Evolutionary conservation across 2,888 invertebrate species (phyloP), one percentile per base, ranked within the genome.

Genomic region (Ormyrus labotus): DNA sequence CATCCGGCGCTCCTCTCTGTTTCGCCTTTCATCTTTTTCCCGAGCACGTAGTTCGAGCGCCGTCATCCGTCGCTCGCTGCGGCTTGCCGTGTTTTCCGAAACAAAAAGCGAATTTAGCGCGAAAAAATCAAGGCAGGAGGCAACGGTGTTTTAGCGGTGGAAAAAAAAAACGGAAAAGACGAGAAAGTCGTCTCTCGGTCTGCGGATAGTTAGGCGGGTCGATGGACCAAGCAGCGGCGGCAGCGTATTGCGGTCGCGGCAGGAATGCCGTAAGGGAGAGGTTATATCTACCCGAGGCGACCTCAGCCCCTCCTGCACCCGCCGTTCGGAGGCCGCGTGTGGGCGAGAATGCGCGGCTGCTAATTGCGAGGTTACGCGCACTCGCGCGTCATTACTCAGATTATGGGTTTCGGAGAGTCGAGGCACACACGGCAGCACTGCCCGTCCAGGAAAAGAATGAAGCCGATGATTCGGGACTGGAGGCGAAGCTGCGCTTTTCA

Each of bases 361-460:
- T 81, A 78, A 81, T 81, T 78, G 70, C 78, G 70, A 75, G 74
- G 63, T 70, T 69, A 45, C 70, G 11, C 51, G 60, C 48, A 67
- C 48, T 34, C 47, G 48, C 48, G 61, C 71, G 71, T 64, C 75
- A 75, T 81, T 72, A 78, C 68, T 76, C 68, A 68, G 72, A 78
- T 71, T 68, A 75, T 60, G 64, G 78, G 5, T 65, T 65, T 58
- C 9, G 13, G 11, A 9, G 65, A 1, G 11, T 19, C 19, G 9
- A 67, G 67, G 19, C 11, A 1, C 19, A 19, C 19, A 19, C 0
- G 19, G 65, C 67, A 8, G 3, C 34, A 34, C 34, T 34, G 65
- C 67, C 7, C n/a, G 11, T n/a, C 4, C 10, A 55, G 34, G 11
- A 34, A 74, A 64, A 64, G 57, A 64, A 61, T 74, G 63, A 34